Evolutionary conservation across 1,140 invertebrate species (phyloP).

Genomic region (Hycleus cichorii): DNA sequence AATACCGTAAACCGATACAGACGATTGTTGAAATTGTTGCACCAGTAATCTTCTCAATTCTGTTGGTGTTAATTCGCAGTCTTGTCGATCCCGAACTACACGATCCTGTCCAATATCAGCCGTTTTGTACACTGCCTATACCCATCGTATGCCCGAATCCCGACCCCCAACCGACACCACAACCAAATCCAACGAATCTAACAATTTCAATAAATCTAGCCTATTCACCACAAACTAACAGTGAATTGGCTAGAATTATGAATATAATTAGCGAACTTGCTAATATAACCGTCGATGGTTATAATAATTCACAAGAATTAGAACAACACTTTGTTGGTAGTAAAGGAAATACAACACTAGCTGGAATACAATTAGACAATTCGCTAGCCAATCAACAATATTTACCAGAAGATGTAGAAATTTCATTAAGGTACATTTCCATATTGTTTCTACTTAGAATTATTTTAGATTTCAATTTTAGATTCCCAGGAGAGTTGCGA

Average conservation of each 20-base stretch:
- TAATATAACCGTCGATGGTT: not conserved
- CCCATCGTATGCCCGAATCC: not conserved
- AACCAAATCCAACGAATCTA: not conserved
- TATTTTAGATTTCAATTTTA: slow-evolving; percentile 10
- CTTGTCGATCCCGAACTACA: slow-evolving; percentile 41
- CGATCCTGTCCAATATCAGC: slow-evolving; percentile 31
- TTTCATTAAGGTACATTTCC: slow-evolving; percentile 45
- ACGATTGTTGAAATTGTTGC: slow-evolving; percentile 61
- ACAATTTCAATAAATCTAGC: not conserved
- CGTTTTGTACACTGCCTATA: slow-evolving; percentile 24
- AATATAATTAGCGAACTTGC: not conserved
- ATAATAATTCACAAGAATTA: slow-evolving; percentile 38
- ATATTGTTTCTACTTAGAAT: not conserved
- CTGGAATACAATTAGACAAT: slow-evolving; percentile 49
- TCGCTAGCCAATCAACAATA: slow-evolving; percentile 36
- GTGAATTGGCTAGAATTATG: slow-evolving; percentile 9
- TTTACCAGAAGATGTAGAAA: slow-evolving; percentile 44
- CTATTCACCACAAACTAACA: slow-evolving; percentile 9
- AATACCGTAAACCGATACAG: slow-evolving; percentile 65
- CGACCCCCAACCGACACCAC: too few species aligned
- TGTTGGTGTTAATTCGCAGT: slow-evolving; percentile 58
- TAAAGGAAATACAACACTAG: slow-evolving; percentile 35
- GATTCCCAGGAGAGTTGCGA: slow-evolving; percentile 54
- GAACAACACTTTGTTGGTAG: slow-evolving; percentile 41
- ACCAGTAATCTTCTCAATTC: slow-evolving; percentile 60